These are phyloP conservation scores for Ficedula albicollis DNA, from an alignment of 2,797 vertebrate species.

Conservation along the genomic window DNA sequence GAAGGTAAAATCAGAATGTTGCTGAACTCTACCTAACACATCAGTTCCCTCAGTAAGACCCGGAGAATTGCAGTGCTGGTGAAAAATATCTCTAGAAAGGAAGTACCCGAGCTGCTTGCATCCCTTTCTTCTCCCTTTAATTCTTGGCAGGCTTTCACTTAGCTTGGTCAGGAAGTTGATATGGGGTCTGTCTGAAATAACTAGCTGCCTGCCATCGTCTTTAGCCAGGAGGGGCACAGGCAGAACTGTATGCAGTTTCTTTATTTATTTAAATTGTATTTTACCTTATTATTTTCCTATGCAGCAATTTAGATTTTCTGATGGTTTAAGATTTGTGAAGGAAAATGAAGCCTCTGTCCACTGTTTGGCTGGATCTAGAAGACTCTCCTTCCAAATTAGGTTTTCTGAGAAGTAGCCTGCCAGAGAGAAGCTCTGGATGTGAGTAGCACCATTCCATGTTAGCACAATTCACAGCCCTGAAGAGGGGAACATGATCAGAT, in stretches of 20 bases:
- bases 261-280: neutral
- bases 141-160: slow-evolving; percentile 27
- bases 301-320: neutral
- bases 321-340: neutral
- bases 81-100: slow-evolving; percentile 48
- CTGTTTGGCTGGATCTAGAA: neutral
- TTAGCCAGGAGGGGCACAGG: neutral
- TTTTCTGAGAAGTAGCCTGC: neutral
- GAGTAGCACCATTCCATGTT: neutral
- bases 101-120: neutral
- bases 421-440: neutral
- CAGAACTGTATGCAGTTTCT: neutral
- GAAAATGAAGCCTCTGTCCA: neutral
- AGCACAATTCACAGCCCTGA: neutral
- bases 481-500: neutral
- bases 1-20: neutral
- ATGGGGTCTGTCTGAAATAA: neutral
- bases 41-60: neutral
- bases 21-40: neutral
- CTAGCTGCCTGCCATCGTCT: slow-evolving; percentile 7
- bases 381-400: neutral
- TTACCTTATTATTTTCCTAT: neutral
- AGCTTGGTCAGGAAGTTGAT: slow-evolving; percentile 29
- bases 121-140: neutral
- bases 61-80: accelerated